Conservation (phyloP, 2,113 vertebrate species). For the Campylomormyrus tamandua region DNA sequence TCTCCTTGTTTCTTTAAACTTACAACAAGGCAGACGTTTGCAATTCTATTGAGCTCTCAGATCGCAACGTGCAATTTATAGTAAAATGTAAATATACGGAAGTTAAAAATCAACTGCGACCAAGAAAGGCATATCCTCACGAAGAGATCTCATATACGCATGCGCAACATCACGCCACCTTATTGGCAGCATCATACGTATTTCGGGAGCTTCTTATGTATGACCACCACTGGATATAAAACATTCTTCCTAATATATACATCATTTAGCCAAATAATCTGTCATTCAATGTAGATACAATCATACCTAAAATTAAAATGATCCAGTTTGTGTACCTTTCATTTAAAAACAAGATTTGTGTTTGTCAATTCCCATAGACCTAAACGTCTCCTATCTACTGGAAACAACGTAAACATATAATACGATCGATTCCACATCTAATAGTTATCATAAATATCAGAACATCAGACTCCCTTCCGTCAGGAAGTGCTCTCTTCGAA, state of each 20-base stretch:
- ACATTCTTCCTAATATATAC: not conserved
- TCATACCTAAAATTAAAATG: not conserved
- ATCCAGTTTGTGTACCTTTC: not conserved
- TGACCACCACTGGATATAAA: not conserved
- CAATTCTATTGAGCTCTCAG: not conserved
- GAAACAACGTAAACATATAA: not conserved
- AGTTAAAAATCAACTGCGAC: not conserved
- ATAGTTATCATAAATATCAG: not conserved
- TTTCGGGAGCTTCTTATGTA: not conserved
- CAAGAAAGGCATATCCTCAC: not conserved
- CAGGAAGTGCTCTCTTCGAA: not conserved
- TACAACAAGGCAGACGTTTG: not conserved
- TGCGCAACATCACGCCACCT: not conserved
- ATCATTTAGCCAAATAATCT: not conserved
- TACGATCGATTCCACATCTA: not conserved
- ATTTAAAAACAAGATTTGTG: not conserved
- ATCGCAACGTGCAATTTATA: not conserved
- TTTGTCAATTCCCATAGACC: not conserved
- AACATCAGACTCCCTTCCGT: not conserved
- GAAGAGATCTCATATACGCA: not conserved
- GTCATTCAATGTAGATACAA: not conserved
- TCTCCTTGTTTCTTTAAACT: not conserved
- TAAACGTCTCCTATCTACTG: not conserved
- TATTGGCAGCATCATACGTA: not conserved
- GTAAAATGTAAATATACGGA: not conserved